These are phyloP conservation scores for Microtus richardsoni DNA, from an alignment of 2,113 vertebrate species.

Conservation along the genomic window DNA sequence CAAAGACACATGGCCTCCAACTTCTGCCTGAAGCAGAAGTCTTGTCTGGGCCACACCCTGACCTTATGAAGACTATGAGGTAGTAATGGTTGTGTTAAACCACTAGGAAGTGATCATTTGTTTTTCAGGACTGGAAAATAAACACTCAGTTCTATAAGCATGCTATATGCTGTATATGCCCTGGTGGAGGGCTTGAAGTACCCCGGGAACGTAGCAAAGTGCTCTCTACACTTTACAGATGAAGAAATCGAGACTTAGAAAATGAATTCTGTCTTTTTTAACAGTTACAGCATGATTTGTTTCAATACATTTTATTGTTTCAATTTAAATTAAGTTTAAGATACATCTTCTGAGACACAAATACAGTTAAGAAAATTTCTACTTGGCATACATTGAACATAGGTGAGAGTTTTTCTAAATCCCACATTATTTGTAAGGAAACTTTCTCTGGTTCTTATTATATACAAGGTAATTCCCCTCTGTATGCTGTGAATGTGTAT, in stretches of 20 bases:
- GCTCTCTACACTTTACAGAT: constrained; percentile 7
- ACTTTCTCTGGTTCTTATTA: background rate
- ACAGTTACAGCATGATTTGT: background rate
- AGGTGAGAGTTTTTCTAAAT: constrained; percentile 30
- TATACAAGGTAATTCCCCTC: too few relatives aligned
- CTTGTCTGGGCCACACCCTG: background rate
- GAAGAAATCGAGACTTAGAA: constrained; percentile 17
- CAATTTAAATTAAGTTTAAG: constrained; percentile 32
- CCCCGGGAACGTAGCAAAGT: background rate
- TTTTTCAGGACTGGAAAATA: background rate
- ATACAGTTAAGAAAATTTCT: constrained; percentile 13
- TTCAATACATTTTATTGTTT: constrained; percentile 32
- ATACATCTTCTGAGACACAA: background rate
- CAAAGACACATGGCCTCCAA: background rate
- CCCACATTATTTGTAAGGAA: constrained; percentile 21
- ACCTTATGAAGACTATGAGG: background rate
- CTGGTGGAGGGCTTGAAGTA: background rate
- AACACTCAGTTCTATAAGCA: background rate
- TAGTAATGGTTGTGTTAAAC: background rate
- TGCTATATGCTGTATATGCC: background rate
- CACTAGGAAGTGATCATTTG: background rate
- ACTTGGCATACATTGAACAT: background rate
- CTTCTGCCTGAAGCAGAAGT: background rate
- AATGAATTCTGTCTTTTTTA: background rate
- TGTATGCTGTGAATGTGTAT: too few relatives aligned